phyloP scores from a whole-genome alignment of 2,113 vertebrate genomes.

The Xiphophorus maculatus region DNA sequence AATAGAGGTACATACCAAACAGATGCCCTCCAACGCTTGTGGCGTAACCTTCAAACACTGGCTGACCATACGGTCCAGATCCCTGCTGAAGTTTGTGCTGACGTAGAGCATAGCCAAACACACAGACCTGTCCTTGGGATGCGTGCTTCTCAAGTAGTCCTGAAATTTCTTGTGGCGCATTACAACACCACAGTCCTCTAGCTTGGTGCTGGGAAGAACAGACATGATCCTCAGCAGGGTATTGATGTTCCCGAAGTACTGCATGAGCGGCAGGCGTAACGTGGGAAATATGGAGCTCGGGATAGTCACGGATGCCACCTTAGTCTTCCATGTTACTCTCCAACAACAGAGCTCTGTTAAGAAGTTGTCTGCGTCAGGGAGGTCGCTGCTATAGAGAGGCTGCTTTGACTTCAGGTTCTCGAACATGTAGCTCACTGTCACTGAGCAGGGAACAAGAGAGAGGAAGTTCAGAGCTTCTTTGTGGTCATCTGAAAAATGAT shows the following conservation, averaged over 20 bases:
- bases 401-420: constrained; percentile 91
- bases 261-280: constrained; percentile 90
- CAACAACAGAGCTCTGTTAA: constrained; percentile 95
- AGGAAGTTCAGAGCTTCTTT: constrained; percentile 94
- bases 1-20: constrained; percentile 72
- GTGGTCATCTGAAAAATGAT: constrained; percentile 95
- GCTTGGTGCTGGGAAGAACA: constrained; percentile 89
- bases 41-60: constrained; percentile 83
- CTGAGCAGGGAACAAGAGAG: constrained; percentile 91
- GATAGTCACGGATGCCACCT: constrained; percentile 92
- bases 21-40: constrained; percentile 81
- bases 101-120: constrained; percentile 88
- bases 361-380: constrained; percentile 93
- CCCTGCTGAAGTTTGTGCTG: constrained; percentile 79
- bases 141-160: constrained; percentile 87
- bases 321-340: constrained; percentile 97
- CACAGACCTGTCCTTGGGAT: constrained; percentile 83
- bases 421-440: constrained; percentile 87
- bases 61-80: constrained; percentile 82
- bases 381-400: constrained; percentile 90
- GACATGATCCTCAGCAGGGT: constrained; percentile 89
- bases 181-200: constrained; percentile 88
- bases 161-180: constrained; percentile 87
- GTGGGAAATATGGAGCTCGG: constrained; percentile 92
- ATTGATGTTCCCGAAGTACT: constrained; percentile 95